Percentiles rank a stretch among this genome's conserved stretches.
These are phyloP conservation scores for Plusia festucae DNA, from an alignment of 2,888 invertebrate genomes.

Conservation along the genomic window DNA sequence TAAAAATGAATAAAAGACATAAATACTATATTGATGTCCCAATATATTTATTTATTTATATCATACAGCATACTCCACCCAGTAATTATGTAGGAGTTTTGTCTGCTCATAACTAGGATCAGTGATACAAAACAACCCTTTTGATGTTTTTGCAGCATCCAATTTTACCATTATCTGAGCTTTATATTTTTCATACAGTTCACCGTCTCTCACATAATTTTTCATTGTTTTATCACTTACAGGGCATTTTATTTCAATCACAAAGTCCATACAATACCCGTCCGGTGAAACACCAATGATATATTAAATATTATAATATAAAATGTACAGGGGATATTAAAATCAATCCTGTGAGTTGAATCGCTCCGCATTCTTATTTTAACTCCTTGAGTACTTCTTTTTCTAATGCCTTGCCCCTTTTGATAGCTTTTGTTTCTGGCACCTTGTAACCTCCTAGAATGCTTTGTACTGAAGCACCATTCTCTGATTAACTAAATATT, in stretches of 20 bases:
- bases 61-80: slow-evolving; percentile 16
- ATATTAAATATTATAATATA: too few relatives aligned
- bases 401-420: slow-evolving; percentile 14
- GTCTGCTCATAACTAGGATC: slow-evolving; percentile 22
- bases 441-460: slow-evolving; percentile 25
- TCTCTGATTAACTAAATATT: slow-evolving; percentile 21
- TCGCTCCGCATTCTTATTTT: slow-evolving; percentile 12
- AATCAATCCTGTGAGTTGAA: slow-evolving; percentile 19
- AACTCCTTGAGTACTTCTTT: slow-evolving; percentile 15
- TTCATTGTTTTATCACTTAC: slow-evolving; percentile 18
- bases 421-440: slow-evolving; percentile 24
- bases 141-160: slow-evolving; percentile 22
- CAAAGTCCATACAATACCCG: slow-evolving; percentile 12
- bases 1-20: too few relatives aligned
- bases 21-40: too few relatives aligned
- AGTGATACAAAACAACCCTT: slow-evolving; percentile 18
- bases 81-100: slow-evolving; percentile 12
- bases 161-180: slow-evolving; percentile 20
- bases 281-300: slow-evolving; percentile 21
- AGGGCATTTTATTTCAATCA: slow-evolving; percentile 28
- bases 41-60: too few relatives aligned
- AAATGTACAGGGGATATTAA: slow-evolving; percentile 12
- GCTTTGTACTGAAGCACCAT: slow-evolving; percentile 20
- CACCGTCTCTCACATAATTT: slow-evolving; percentile 16
- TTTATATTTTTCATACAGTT: slow-evolving; percentile 21